Conservation (phyloP, 2,113 vertebrate species). For the Pseudopipra pipra region DNA sequence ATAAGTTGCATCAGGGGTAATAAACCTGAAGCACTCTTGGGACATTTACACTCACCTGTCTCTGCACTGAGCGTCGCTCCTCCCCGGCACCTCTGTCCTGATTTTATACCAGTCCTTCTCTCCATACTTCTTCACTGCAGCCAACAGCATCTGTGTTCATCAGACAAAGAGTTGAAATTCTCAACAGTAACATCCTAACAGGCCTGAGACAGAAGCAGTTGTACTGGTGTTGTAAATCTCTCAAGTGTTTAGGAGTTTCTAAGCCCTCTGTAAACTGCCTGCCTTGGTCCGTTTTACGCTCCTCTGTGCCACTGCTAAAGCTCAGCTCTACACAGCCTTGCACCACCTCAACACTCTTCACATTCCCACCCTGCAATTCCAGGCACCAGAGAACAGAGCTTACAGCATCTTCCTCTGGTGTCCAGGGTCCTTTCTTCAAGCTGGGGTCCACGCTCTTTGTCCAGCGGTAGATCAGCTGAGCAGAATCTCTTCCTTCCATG, state of each 20-base stretch:
- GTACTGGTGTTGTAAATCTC: background rate
- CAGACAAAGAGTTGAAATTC: background rate
- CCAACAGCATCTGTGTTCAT: conserved; percentile 78
- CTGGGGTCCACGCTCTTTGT: conserved; percentile 85
- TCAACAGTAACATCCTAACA: background rate
- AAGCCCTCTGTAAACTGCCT: background rate
- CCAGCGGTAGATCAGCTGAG: conserved; percentile 91
- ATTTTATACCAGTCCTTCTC: conserved; percentile 89
- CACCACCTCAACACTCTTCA: background rate
- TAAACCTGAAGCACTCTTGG: background rate
- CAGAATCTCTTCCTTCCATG: conserved; percentile 88
- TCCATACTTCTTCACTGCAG: conserved; percentile 81
- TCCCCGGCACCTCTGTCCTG: conserved; percentile 84
- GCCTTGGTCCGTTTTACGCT: fast-evolving
- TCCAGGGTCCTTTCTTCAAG: conserved; percentile 86
- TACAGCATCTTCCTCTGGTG: conserved; percentile 86
- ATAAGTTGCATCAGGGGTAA: too few relatives aligned
- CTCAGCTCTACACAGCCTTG: background rate
- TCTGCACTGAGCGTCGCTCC: conserved; percentile 85
- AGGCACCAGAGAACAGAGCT: background rate
- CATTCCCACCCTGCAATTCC: background rate
- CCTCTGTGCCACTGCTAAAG: background rate
- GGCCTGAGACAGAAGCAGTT: background rate
- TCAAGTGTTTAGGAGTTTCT: background rate
- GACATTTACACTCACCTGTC: conserved; percentile 74